Base-by-base conservation (phyloP, 92 coral and sea anemone species). In the Umimayanthus kanabou region DNA sequence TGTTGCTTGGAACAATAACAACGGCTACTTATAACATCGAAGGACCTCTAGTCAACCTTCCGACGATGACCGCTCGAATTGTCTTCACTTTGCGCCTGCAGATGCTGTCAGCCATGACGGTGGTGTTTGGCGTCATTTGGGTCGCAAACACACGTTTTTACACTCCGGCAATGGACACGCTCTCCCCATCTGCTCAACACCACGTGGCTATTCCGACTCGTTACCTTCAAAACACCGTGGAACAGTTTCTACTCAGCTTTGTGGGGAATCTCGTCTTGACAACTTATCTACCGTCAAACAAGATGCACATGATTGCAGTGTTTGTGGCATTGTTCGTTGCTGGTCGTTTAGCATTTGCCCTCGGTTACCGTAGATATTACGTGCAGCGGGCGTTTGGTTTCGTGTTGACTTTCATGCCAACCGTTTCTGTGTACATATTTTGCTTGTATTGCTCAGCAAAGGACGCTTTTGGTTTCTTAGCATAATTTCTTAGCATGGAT, bases 201-300 rank as follows among this genome's bases (percentile, higher is more conserved):
- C 79, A 66, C 43, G 88, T 89, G 18, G 92, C 79, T 8, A 28
- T 85, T 16, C 79, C 89, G 28, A 15, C 61, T 6, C 85, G 78
- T 22, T 91, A 79, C 80, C 91, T 93, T 6, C 93, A 86, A 58
- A 93, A 93, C 88, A 93, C 95, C 53, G 66, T 81, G 39, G 95
- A 93, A 26, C 95, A 93, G 79, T 93, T 93, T 80, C 15, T 91
- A 76, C 64, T 91, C 25, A 92, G 89, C 74, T 82, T 88, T 70
- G 80, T 93, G 20, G 90, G 90, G 23, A 85, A 80, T 29, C 58
- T 91, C 65, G 88, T 58, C 85, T 74, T 93, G 85, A 29, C 91
- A 11, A 86, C 90, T 40, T 85, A 93, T 70, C 87, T 93, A 58
- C 84, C 92, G 1, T 85, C 80, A 9, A 82, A 87, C 66, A 80